Evolutionary conservation across 2,888 invertebrate species (phyloP), one percentile per base, ranked within the genome.

Genomic region (Luffia ferchaultella): DNA sequence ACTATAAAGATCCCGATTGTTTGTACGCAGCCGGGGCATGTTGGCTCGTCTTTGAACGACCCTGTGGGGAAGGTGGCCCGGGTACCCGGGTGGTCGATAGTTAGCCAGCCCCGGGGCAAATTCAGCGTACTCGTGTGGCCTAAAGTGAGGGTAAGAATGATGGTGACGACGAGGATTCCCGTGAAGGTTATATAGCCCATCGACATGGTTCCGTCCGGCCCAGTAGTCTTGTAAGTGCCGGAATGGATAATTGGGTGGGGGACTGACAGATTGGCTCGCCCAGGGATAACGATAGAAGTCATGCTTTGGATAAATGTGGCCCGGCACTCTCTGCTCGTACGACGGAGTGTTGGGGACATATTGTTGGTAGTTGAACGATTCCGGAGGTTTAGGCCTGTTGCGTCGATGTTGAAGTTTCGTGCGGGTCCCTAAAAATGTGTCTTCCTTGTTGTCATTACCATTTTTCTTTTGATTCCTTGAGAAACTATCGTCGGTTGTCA

Each of bases 401-500:
- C 80, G 75, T 49, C 83, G 71, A 55, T 83, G 70, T 59, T 83
- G 83, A 50, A 76, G 62, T 58, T 76, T 83, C 17, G 83, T 83
- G 42, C 83, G 73, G 18, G 83, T 83, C 20, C 83, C 83, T 50
- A 83, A 62, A 58, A 80, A 60, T 53, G 68, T 65, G 46, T 79
- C 80, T 45, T 80, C 82, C 12, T 12, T 30, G 30, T 30, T 30
- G 54, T 64, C 65, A n/a, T 62, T 60, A 40, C 61, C 61, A 53
- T 62, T 56, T 57, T 70, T 74, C 57, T 72, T 76, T 58, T 71
- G 66, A 57, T 76, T 73, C 70, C 78, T 80, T 56, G 71, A 59
- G 63, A 73, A 83, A 60, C 73, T 79, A 57, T 83, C 83, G 57
- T 83, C 83, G 40, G 83, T 83, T 20, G 80, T 80, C 42, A 83